Conservation (phyloP, 2,888 invertebrate species). For the Eumerus sabulonum region DNA sequence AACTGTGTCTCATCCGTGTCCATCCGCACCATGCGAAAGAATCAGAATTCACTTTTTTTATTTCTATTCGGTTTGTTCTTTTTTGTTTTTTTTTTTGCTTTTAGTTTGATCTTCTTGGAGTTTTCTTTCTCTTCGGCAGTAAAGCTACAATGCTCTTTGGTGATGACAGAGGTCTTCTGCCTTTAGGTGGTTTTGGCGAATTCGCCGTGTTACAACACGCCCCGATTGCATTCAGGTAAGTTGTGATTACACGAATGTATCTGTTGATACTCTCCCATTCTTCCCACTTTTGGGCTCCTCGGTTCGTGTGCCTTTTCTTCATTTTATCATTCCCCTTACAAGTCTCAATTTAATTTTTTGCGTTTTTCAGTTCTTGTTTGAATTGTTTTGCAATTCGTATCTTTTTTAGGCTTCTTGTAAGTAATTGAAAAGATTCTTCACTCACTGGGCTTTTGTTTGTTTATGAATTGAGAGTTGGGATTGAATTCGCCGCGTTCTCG, state of each 20-base stretch:
- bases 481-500: constrained; percentile 40
- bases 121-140: constrained; percentile 50
- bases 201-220: constrained; percentile 51
- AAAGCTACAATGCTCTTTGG: constrained; percentile 8
- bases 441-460: constrained; percentile 7
- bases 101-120: constrained; percentile 50
- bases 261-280: too few species aligned
- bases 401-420: constrained; percentile 24
- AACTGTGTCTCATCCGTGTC: constrained; percentile 52
- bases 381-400: constrained; percentile 42
- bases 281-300: constrained; percentile 9
- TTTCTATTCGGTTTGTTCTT: constrained; percentile 34
- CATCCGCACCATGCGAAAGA: constrained; percentile 50
- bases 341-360: constrained; percentile 1
- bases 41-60: constrained; percentile 46
- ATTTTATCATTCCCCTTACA: constrained; percentile 14
- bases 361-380: constrained; percentile 6
- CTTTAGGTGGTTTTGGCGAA: constrained; percentile 38
- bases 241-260: too few species aligned
- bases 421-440: constrained; percentile 18
- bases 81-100: constrained; percentile 29
- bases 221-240: constrained; percentile 19
- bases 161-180: not conserved
- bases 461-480: not conserved
- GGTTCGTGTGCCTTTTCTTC: constrained; percentile 20